Conservation (phyloP, 1,140 invertebrate species). For the Idris sp. region DNA sequence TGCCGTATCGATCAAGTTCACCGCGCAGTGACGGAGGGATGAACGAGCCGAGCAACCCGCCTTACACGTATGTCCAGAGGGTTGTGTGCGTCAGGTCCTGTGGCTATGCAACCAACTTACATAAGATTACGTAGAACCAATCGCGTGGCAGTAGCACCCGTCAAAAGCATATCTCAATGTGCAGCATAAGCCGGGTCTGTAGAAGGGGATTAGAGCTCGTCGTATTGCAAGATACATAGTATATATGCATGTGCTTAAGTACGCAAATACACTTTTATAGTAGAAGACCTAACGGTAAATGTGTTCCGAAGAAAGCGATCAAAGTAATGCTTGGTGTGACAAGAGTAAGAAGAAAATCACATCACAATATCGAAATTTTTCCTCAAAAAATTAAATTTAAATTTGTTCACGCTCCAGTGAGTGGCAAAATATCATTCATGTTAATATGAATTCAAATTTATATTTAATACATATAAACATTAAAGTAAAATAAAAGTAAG, state of each 20-base stretch:
- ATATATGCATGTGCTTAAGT: conserved; percentile 34
- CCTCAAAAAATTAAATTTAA: background rate
- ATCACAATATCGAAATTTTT: conserved; percentile 9
- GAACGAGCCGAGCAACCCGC: conserved; percentile 47
- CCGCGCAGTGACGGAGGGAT: conserved; percentile 28
- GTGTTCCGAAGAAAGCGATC: conserved; percentile 66
- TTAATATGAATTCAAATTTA: too few species aligned
- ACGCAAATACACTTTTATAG: conserved; percentile 37
- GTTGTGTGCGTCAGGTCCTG: conserved; percentile 66
- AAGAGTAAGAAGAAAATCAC: conserved; percentile 46
- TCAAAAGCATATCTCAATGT: conserved; percentile 76
- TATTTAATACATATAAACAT: background rate
- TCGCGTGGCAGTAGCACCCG: conserved; percentile 71
- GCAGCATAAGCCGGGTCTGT: conserved; percentile 72
- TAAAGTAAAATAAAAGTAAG: too few species aligned
- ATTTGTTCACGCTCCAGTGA: too few species aligned
- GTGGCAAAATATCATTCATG: too few species aligned
- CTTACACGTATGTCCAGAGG: conserved; percentile 61
- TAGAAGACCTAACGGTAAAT: conserved; percentile 47
- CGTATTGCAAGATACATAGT: conserved; percentile 69
- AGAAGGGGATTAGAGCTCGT: conserved; percentile 77
- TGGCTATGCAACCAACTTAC: conserved; percentile 75
- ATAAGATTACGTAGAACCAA: conserved; percentile 75
- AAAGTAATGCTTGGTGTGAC: conserved; percentile 45
- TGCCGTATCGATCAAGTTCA: conserved; percentile 75